Percentiles rank a stretch among this genome's conserved stretches.
Conservation (phyloP, 1,140 invertebrate species). For the Eurosta solidaginis region DNA sequence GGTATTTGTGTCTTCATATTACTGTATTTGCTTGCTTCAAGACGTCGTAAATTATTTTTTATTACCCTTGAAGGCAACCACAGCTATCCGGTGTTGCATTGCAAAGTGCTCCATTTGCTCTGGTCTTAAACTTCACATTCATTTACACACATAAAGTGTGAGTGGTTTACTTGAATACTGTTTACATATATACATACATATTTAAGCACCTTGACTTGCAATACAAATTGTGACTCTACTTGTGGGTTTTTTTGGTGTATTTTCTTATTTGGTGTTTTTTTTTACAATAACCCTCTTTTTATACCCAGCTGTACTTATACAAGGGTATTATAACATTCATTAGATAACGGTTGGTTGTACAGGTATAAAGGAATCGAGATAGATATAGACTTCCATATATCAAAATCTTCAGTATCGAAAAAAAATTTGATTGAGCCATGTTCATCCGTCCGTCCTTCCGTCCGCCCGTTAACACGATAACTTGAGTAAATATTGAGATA, state of each 20-base stretch:
- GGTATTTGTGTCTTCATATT: neutral
- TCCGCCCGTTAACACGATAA: no score
- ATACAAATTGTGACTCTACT: neutral
- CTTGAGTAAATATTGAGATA: no score
- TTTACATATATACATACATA: neutral
- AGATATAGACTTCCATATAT: no score
- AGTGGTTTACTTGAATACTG: no score
- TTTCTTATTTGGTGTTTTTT: neutral
- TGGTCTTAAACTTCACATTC: neutral
- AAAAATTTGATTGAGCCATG: no score
- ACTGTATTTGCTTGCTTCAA: neutral
- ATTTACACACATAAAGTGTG: neutral
- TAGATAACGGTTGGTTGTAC: no score
- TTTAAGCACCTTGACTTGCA: neutral
- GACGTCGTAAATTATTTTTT: conserved; percentile 22
- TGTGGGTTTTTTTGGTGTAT: neutral
- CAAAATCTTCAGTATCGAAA: no score
- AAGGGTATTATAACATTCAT: no score
- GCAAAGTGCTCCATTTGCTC: neutral
- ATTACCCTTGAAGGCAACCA: neutral
- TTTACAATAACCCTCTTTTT: neutral
- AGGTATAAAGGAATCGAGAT: no score
- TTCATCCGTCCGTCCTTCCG: no score
- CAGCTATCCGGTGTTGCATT: neutral
- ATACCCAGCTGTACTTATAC: no score